These are phyloP conservation scores for Pomatorhinus ruficollis DNA, from an alignment of 2,113 vertebrate species.

Conservation along the genomic window DNA sequence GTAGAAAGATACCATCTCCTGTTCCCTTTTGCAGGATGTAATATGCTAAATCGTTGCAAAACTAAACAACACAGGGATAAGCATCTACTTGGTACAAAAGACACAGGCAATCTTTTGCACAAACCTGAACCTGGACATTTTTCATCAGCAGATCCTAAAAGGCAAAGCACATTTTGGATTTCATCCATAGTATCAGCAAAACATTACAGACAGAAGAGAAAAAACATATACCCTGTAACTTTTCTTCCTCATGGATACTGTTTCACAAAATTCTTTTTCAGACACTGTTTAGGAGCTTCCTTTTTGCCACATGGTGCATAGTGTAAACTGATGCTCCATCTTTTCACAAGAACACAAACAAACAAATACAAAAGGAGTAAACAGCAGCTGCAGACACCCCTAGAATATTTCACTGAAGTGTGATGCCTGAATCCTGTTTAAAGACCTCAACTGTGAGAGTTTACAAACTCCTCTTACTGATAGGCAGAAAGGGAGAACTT, in stretches of 20 bases:
- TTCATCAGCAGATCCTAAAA: background rate
- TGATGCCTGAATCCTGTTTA: background rate
- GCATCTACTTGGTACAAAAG: background rate
- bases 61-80: background rate
- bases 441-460: background rate
- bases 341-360: background rate
- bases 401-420: background rate
- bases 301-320: background rate
- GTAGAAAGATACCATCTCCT: background rate
- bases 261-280: background rate
- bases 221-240: background rate
- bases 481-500: background rate
- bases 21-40: background rate
- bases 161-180: background rate
- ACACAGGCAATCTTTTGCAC: background rate
- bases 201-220: background rate
- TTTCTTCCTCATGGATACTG: background rate
- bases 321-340: background rate
- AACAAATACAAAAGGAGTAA: conserved; percentile 2
- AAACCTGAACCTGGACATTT: background rate
- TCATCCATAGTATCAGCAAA: background rate
- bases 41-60: background rate
- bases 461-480: background rate
- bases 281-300: background rate
- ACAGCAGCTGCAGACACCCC: background rate